These are phyloP conservation scores for Caenorhabditis sp. DNA, from an alignment of 2,888 invertebrate species.

Conservation along the genomic window DNA sequence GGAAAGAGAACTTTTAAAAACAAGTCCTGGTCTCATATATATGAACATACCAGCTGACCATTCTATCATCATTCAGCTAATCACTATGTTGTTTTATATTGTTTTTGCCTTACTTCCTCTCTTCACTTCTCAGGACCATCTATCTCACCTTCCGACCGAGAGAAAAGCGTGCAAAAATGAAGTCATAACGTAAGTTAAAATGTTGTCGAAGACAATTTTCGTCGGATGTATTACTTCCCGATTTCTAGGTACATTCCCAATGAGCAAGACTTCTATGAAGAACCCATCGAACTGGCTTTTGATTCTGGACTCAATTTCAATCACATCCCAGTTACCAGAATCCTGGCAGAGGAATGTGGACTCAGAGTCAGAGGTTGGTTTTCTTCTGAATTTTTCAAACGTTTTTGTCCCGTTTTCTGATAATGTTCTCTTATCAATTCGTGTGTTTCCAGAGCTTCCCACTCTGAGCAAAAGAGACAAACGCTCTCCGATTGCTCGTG, in stretches of 20 bases:
- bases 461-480: neutral
- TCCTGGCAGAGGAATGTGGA: constrained; percentile 44
- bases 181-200: constrained; percentile 13
- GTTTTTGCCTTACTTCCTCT: neutral
- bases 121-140: neutral
- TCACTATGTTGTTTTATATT: neutral
- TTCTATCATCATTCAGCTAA: neutral
- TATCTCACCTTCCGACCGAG: neutral
- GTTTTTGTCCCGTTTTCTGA: neutral
- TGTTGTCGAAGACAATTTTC: neutral
- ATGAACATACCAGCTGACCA: neutral
- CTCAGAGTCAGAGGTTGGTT: constrained; percentile 16
- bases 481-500: constrained; percentile 10
- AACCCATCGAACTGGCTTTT: constrained; percentile 21
- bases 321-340: constrained; percentile 16
- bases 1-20: constrained; percentile 15
- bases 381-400: neutral
- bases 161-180: constrained; percentile 3
- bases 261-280: constrained; percentile 6
- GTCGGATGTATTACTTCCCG: neutral
- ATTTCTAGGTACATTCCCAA: constrained; percentile 32
- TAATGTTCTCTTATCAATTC: neutral
- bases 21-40: neutral
- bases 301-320: constrained; percentile 30
- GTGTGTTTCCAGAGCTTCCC: neutral